Evolutionary conservation across 2,113 vertebrate genomes (phyloP).

Genomic region (Porphyrio hochstetteri): DNA sequence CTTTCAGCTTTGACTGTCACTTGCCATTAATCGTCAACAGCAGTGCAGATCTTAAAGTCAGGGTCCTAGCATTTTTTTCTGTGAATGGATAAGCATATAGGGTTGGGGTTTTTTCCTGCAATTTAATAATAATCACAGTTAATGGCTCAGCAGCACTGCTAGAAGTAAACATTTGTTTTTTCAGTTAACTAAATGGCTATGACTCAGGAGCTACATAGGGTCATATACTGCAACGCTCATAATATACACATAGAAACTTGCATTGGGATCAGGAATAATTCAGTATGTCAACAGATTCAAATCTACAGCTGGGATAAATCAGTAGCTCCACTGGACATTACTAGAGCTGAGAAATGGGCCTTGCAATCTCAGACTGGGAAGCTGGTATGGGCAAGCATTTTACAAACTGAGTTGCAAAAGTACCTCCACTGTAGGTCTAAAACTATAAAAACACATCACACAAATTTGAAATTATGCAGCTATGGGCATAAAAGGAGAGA

Average conservation of each 20-base stretch:
- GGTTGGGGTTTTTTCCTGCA: neutral
- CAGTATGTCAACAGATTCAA: neutral
- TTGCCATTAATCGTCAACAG: slow-evolving; percentile 3
- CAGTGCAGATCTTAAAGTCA: neutral
- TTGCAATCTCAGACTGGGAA: neutral
- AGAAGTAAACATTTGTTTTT: slow-evolving; percentile 22
- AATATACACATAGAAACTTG: neutral
- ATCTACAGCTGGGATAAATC: slow-evolving; percentile 35
- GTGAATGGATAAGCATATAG: neutral
- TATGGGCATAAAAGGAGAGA: neutral
- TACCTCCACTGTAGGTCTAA: neutral
- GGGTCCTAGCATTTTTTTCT: neutral
- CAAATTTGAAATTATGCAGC: neutral
- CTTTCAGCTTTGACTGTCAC: slow-evolving; percentile 10
- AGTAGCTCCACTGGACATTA: neutral
- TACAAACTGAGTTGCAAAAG: neutral
- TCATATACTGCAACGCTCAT: neutral
- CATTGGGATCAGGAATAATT: neutral
- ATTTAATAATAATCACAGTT: neutral
- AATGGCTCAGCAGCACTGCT: neutral
- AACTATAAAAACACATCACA: neutral
- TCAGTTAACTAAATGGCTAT: neutral
- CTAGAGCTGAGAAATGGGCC: neutral
- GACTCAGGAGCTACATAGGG: neutral
- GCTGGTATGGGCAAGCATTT: neutral